phyloP scores from a whole-genome alignment of 2,797 vertebrate species.

The Neosalanx taihuensis region DNA sequence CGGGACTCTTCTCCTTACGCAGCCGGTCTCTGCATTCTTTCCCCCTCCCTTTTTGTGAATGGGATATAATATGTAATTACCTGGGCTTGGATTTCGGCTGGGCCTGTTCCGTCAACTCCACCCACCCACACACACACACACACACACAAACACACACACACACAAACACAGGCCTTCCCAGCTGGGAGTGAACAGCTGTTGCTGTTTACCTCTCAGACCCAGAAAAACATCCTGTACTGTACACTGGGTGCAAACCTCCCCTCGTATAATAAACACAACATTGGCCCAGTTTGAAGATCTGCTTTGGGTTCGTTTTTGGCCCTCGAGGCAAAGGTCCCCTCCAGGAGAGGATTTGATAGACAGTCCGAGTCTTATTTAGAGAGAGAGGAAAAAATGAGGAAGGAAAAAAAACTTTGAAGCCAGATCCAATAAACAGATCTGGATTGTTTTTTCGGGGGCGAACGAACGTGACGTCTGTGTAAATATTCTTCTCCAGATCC shows the following conservation, averaged over 20 bases:
- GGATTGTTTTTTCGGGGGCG: no score
- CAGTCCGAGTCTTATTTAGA: slow-evolving; percentile 31
- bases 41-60: slow-evolving; percentile 64
- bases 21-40: slow-evolving; percentile 26
- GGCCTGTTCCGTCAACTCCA: slow-evolving; percentile 71
- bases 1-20: slow-evolving; percentile 11
- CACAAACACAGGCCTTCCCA: slow-evolving; percentile 72
- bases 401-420: not conserved
- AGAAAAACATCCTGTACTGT: slow-evolving; percentile 84
- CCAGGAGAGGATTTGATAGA: slow-evolving; percentile 51
- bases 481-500: not conserved
- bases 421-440: not conserved
- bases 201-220: slow-evolving; percentile 80
- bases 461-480: not conserved
- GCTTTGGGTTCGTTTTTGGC: slow-evolving; percentile 69
- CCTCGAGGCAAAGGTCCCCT: slow-evolving; percentile 50
- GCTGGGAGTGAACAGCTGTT: slow-evolving; percentile 82
- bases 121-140: slow-evolving; percentile 62
- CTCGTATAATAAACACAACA: slow-evolving; percentile 78
- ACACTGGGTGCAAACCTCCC: slow-evolving; percentile 75
- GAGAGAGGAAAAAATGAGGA: not conserved
- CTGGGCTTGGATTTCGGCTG: slow-evolving; percentile 64
- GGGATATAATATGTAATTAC: slow-evolving; percentile 70
- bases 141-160: slow-evolving; percentile 45
- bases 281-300: slow-evolving; percentile 70